phyloP scores from a whole-genome alignment of 2,113 vertebrate species.

The Lepisosteus osseus region DNA sequence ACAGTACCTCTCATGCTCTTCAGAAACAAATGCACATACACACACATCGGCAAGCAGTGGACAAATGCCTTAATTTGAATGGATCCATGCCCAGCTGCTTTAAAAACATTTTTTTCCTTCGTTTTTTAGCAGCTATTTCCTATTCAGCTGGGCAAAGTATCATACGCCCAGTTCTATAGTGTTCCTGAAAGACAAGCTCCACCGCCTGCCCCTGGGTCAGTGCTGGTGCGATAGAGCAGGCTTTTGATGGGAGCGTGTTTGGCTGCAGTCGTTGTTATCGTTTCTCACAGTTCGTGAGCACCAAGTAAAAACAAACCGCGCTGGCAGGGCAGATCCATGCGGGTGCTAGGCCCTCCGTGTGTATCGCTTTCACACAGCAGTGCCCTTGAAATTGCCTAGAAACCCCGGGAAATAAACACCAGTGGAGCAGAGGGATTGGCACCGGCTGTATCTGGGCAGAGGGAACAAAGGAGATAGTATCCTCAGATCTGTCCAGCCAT shows the following conservation, averaged over 20 bases:
- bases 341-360: background rate
- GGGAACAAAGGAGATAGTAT: background rate
- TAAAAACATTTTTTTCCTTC: too few species aligned
- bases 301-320: background rate
- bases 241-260: background rate
- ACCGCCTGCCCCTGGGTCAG: too few species aligned
- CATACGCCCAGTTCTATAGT: too few species aligned
- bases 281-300: background rate
- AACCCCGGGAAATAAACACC: background rate
- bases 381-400: background rate
- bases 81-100: too few species aligned
- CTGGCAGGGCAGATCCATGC: background rate
- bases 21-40: too few species aligned
- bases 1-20: too few species aligned
- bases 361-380: background rate
- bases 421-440: slow-evolving; percentile 1
- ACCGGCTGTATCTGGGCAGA: slow-evolving; percentile 11
- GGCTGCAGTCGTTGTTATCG: background rate
- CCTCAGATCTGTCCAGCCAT: background rate
- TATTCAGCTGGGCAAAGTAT: too few species aligned
- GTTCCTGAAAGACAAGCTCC: too few species aligned
- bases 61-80: too few species aligned
- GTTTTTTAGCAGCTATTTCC: too few species aligned
- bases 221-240: background rate
- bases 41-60: too few species aligned